These are phyloP conservation scores for Alectura lathami DNA, from an alignment of 2,113 vertebrate species.

Conservation along the genomic window DNA sequence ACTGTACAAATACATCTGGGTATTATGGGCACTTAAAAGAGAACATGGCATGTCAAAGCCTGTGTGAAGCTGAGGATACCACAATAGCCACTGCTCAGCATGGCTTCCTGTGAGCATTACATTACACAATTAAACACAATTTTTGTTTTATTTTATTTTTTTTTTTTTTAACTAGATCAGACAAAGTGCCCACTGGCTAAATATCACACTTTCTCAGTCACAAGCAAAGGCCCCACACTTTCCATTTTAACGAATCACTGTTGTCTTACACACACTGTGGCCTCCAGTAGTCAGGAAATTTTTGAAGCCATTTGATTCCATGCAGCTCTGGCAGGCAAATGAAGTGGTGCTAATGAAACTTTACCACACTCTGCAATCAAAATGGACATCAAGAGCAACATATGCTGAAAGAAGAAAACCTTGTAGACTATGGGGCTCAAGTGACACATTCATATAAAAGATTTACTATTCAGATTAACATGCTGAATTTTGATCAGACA, in stretches of 20 bases:
- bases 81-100: not conserved
- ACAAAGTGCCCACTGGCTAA: not conserved
- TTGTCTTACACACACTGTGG: not conserved
- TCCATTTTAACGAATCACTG: not conserved
- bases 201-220: not conserved
- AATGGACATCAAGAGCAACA: conserved; percentile 33
- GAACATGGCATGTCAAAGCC: not conserved
- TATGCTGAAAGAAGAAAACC: not conserved
- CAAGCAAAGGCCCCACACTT: not conserved
- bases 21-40: not conserved
- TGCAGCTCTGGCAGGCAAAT: not conserved
- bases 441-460: conserved; percentile 44
- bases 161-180: not conserved
- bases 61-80: not conserved
- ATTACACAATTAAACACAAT: rapidly evolving
- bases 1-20: not conserved
- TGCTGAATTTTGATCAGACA: conserved; percentile 59
- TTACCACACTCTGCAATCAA: not conserved
- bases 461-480: conserved; percentile 56
- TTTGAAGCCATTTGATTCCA: not conserved
- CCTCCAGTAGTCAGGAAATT: not conserved
- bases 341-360: not conserved
- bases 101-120: not conserved
- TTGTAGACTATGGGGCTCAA: not conserved
- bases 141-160: not conserved